Evolutionary conservation across 2,113 vertebrate genomes (phyloP), one percentile per base, ranked within the genome.

Genomic region (Neolamprologus caudopunctatus): DNA sequence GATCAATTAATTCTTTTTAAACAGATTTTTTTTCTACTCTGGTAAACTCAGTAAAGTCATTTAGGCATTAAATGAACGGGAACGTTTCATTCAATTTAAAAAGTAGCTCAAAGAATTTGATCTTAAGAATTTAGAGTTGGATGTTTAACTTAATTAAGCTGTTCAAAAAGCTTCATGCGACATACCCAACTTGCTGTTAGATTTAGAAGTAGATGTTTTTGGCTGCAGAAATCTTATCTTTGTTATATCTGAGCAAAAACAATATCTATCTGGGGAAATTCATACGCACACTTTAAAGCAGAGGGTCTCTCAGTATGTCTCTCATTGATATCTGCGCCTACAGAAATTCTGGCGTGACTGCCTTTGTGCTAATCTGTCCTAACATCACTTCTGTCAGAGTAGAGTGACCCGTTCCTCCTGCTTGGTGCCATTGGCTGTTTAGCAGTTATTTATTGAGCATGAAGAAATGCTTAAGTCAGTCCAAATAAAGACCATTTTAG

Each of bases 61-160:
- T 45, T 28, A 75, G 42, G 14, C 16, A 17, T 11, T 75, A 75
- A 47, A 28, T 50, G 16, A 17, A 75, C 0, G 7, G 42, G 24
- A 68, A 68, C 4, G 0, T 53, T 31, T 71, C 0, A 11, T 73
- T 73, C 0, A 4, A 73, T 16, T 71, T 14, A 0, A 42, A 71
- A 73, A 73, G 1, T 45, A 73, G 40, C 14, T 73, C 40, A 73
- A 26, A 73, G 12, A 24, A 7, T 73, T 47, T 50, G 42, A 28
- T 12, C 42, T 19, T 28, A 50, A 19, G 16, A 50, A 19, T 50
- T 50, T 75, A 75, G 14, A 75, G 24, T 47, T 75, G 14, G 24
- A 0, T 11, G 16, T 47, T 75, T 75, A 47, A 75, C 6, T 75
- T 75, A 75, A 75, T 42, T 73, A 16, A 73, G 9, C 24, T 75